These are phyloP conservation scores for Erpobdella octoculata DNA, from an alignment of 2,888 invertebrate species.

Conservation along the genomic window DNA sequence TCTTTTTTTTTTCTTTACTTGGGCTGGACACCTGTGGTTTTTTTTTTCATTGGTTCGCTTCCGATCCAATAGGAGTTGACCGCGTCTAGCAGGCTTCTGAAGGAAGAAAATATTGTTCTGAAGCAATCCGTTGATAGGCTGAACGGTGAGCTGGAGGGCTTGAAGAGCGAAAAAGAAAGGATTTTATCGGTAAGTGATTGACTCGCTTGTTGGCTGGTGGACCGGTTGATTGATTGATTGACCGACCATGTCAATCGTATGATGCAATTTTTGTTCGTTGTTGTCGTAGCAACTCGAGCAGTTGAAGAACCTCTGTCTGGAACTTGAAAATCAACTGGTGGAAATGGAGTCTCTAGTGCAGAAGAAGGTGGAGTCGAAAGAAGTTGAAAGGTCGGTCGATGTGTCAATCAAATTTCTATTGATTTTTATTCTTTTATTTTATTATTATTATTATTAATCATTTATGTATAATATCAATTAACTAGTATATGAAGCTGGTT, in stretches of 20 bases:
- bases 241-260: no score
- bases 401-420: not conserved
- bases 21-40: not conserved
- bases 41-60: not conserved
- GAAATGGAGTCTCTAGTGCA: conserved; percentile 25
- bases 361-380: conserved; percentile 17
- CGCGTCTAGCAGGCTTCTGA: not conserved
- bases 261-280: no score
- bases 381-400: not conserved
- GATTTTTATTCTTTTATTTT: not conserved
- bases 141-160: conserved; percentile 10
- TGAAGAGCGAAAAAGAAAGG: not conserved
- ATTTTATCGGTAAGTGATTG: not conserved
- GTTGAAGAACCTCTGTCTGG: conserved; percentile 25
- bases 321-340: conserved; percentile 24
- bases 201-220: not conserved
- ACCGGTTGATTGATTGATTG: no score
- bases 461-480: no score
- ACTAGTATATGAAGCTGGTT: no score
- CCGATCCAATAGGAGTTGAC: not conserved
- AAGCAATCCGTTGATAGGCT: not conserved
- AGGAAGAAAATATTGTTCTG: conserved; percentile 8
- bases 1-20: not conserved
- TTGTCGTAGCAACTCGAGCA: conserved; percentile 25
- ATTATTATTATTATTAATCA: not conserved